phyloP scores from a whole-genome alignment of 1,140 invertebrate genomes.

The Aricia agestis region DNA sequence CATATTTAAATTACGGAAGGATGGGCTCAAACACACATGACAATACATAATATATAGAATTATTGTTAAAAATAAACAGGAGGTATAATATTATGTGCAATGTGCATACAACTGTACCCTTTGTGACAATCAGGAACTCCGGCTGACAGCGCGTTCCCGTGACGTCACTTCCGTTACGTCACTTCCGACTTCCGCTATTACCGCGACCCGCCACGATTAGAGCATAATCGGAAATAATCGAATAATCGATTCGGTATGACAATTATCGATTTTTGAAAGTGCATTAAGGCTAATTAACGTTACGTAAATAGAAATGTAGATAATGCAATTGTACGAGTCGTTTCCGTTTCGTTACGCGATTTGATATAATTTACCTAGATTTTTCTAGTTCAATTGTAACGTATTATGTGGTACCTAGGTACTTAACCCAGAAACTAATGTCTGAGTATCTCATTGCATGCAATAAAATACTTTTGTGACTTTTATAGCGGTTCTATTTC shows the following conservation, averaged over 20 bases:
- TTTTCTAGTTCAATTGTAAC: background rate
- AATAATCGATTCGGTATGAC: conserved; percentile 5
- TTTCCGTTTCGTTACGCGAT: background rate
- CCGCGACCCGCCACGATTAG: conserved; percentile 7
- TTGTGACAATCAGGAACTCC: conserved; percentile 46
- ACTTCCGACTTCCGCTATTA: conserved; percentile 45
- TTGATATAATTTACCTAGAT: background rate
- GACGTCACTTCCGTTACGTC: conserved; percentile 53
- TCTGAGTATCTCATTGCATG: background rate
- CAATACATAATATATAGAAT: too few species aligned
- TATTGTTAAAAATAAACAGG: background rate
- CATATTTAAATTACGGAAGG: too few species aligned
- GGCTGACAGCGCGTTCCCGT: conserved; percentile 38
- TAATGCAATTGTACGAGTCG: background rate
- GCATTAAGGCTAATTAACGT: background rate
- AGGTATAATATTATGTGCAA: too few species aligned
- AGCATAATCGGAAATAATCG: conserved; percentile 10
- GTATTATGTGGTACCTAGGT: background rate
- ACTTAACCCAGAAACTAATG: background rate
- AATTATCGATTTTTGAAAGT: background rate
- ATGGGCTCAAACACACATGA: too few species aligned
- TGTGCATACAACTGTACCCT: background rate
- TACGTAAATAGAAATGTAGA: background rate
- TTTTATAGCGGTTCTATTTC: background rate
- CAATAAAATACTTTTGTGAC: background rate